These are phyloP conservation scores for Drosophila ananassae DNA, from an alignment of 1,140 invertebrate genomes.

Conservation along the genomic window DNA sequence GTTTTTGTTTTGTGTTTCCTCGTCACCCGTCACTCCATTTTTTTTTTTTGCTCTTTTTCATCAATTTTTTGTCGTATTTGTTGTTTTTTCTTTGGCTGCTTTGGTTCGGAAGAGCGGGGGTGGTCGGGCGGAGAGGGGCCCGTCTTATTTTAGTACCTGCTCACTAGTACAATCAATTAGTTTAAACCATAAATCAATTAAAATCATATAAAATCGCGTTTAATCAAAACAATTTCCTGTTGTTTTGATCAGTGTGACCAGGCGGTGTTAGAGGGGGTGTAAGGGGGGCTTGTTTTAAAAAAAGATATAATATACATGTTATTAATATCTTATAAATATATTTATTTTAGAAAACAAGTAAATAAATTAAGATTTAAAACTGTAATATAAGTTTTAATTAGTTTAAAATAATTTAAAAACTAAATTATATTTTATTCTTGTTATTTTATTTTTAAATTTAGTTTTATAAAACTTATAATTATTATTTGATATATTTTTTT, in stretches of 20 bases:
- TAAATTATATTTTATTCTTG: no score
- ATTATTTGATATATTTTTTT: no score
- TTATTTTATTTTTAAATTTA: no score
- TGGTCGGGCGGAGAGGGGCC: background rate
- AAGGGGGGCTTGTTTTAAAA: no score
- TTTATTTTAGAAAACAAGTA: no score
- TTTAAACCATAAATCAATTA: constrained; percentile 1
- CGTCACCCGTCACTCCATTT: background rate
- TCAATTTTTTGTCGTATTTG: background rate
- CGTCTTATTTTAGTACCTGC: background rate
- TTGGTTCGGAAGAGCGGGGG: background rate
- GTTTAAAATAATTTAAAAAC: no score
- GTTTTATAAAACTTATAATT: no score
- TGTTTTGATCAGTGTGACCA: constrained; percentile 6
- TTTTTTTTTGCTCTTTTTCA: background rate
- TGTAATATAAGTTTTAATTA: no score
- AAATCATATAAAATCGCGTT: constrained; percentile 9
- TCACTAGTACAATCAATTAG: background rate
- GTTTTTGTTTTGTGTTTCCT: background rate
- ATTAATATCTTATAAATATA: no score
- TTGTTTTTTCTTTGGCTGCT: background rate
- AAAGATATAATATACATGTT: no score
- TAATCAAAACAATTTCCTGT: constrained; percentile 3
- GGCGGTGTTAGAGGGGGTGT: background rate
- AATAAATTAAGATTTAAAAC: no score